Evolutionary conservation across 2,888 invertebrate species (phyloP).

Genomic region (Cephus sareptanus): DNA sequence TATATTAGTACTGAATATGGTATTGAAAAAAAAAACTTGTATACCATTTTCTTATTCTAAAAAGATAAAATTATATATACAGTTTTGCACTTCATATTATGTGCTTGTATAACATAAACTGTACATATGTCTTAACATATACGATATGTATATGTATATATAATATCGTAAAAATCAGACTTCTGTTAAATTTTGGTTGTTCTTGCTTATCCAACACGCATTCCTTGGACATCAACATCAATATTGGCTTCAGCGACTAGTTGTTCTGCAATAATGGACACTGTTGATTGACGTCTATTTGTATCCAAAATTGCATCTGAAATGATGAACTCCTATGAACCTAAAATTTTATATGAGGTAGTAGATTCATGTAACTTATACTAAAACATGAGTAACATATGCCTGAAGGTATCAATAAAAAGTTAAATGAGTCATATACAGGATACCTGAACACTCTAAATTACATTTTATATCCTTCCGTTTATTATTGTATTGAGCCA

Average conservation of each 20-base stretch:
- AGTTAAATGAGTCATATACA: neutral
- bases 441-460: conserved; percentile 52
- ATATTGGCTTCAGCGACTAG: conserved; percentile 47
- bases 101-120: too few relatives aligned
- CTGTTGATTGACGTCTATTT: conserved; percentile 45
- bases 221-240: conserved; percentile 39
- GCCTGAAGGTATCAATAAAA: neutral
- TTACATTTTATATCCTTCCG: conserved; percentile 45
- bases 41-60: too few relatives aligned
- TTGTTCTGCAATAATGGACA: conserved; percentile 49
- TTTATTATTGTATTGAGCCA: conserved; percentile 61
- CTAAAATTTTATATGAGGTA: neutral
- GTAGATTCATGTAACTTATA: neutral
- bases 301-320: conserved; percentile 42
- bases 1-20: too few relatives aligned
- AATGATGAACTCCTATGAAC: neutral
- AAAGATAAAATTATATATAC: too few relatives aligned
- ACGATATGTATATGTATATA: conserved; percentile 1
- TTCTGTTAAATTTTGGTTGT: conserved; percentile 20
- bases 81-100: too few relatives aligned
- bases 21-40: too few relatives aligned
- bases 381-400: neutral
- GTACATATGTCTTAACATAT: neutral
- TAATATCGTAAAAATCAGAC: conserved; percentile 26
- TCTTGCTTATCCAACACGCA: neutral